A percentile compares a stretch with the other conserved stretches of the same genome.
phyloP scores from a whole-genome alignment of 2,888 invertebrate genomes.

The Ophion ellenae region DNA sequence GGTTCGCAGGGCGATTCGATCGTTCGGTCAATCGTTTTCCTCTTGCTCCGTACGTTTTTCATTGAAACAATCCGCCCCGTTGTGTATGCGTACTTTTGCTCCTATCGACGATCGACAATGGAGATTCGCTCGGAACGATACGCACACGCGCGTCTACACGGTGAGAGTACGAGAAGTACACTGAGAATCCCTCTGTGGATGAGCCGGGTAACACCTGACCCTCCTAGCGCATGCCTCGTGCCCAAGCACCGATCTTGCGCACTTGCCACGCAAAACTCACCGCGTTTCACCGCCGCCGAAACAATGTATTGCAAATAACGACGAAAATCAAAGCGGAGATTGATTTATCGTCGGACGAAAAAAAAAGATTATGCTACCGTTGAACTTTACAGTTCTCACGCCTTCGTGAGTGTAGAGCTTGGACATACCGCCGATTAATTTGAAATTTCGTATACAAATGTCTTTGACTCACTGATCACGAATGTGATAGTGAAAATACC shows the following conservation, averaged over 20 bases:
- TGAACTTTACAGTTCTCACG: too few species aligned
- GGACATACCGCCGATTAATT: too few species aligned
- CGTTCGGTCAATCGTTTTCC: neutral
- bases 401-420: too few species aligned
- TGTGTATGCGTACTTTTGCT: neutral
- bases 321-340: neutral
- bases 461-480: too few species aligned
- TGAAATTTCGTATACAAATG: too few species aligned
- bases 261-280: slow-evolving; percentile 48
- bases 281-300: slow-evolving; percentile 20
- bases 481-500: too few species aligned
- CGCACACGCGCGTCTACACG: slow-evolving; percentile 43
- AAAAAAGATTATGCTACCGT: neutral
- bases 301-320: neutral
- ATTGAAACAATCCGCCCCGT: neutral
- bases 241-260: slow-evolving; percentile 70
- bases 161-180: slow-evolving; percentile 67
- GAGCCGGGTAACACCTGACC: slow-evolving; percentile 69
- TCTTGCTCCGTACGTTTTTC: neutral
- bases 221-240: slow-evolving; percentile 69
- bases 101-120: slow-evolving; percentile 10
- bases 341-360: slow-evolving; percentile 66
- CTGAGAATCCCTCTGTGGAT: slow-evolving; percentile 67
- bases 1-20: neutral
- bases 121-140: slow-evolving; percentile 17